phyloP scores from a whole-genome alignment of 2,888 invertebrate species.

The Leuctra nigra region DNA sequence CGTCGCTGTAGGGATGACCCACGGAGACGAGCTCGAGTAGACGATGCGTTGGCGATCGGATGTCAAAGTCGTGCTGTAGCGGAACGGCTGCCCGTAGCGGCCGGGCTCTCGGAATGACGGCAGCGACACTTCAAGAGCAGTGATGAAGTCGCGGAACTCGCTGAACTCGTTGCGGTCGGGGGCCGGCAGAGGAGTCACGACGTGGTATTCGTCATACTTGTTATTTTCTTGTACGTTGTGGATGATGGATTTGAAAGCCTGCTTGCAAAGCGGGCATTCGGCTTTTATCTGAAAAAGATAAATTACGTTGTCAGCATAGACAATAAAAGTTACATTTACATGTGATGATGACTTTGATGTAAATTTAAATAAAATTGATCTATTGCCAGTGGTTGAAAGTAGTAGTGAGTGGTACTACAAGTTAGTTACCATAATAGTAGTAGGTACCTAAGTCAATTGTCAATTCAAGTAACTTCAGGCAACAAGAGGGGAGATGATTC shows the following conservation, averaged over 20 bases:
- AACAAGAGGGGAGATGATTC: too few species aligned
- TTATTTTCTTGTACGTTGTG: constrained; percentile 84
- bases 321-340: too few species aligned
- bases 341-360: too few species aligned
- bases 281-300: constrained; percentile 56
- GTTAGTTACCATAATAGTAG: too few species aligned
- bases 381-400: too few species aligned
- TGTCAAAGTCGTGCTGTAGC: background rate
- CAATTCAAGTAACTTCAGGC: too few species aligned
- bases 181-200: background rate
- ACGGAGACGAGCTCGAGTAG: background rate
- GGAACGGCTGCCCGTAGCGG: constrained; percentile 7
- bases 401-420: too few species aligned
- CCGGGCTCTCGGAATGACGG: background rate
- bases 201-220: constrained; percentile 78
- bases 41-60: background rate
- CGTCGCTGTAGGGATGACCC: background rate
- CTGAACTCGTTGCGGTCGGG: background rate
- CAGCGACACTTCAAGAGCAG: background rate
- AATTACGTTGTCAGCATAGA: too few species aligned
- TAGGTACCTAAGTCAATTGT: too few species aligned
- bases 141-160: background rate
- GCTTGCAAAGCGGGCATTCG: constrained; percentile 91
- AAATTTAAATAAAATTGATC: too few species aligned
- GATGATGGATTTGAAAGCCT: constrained; percentile 83